Evolutionary conservation across 2,113 vertebrate species (phyloP).

Genomic region (Spilogale gracilis): DNA sequence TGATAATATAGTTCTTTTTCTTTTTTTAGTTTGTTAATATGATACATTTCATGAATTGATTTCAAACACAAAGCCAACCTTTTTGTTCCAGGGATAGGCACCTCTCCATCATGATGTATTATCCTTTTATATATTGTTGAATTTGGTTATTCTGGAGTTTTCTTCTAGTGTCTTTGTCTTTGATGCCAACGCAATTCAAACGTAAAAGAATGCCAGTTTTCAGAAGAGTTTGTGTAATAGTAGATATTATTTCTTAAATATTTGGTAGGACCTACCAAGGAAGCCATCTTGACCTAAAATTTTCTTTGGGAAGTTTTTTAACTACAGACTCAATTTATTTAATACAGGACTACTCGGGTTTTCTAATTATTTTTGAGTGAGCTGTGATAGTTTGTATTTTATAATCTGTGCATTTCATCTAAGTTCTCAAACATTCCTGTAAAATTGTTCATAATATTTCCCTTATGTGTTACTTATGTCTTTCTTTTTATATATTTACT

Average conservation of each 20-base stretch:
- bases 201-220: not conserved
- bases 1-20: not conserved
- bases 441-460: not conserved
- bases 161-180: conserved; percentile 7
- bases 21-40: not conserved
- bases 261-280: not conserved
- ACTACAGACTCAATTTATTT: not conserved
- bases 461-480: not conserved
- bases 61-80: not conserved
- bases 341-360: not conserved
- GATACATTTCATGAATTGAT: not conserved
- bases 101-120: not conserved
- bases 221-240: not conserved
- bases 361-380: not conserved
- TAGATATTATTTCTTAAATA: not conserved
- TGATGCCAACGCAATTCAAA: not conserved
- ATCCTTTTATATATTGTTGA: not conserved
- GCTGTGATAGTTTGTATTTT: not conserved
- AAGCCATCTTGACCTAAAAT: not conserved
- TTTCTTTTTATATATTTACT: not conserved
- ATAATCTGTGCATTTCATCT: not conserved
- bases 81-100: not conserved
- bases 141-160: not conserved
- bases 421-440: not conserved
- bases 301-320: not conserved